phyloP scores from a whole-genome alignment of 2,797 vertebrate species.

The Hyperoplus immaculatus region DNA sequence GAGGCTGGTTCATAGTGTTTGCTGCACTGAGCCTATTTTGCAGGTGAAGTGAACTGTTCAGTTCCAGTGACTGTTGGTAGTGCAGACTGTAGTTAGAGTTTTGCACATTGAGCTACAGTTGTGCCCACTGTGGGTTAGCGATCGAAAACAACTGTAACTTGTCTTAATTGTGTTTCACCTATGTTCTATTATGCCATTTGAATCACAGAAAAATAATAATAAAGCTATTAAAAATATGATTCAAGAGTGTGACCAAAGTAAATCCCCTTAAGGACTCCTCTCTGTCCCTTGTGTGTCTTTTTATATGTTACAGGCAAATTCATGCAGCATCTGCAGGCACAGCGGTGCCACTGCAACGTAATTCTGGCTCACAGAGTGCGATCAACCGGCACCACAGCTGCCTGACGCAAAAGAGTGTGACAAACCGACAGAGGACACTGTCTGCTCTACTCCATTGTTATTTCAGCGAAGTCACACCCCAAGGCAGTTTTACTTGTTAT shows the following conservation, averaged over 20 bases:
- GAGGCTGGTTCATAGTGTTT: no score
- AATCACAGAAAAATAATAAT: not conserved
- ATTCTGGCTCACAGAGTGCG: constrained; percentile 54
- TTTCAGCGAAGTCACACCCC: constrained; percentile 27
- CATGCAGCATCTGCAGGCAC: constrained; percentile 53
- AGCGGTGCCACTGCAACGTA: constrained; percentile 52
- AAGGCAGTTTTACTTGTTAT: constrained; percentile 3
- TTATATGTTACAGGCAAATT: constrained; percentile 79
- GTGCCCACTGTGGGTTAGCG: no score
- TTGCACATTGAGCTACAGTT: no score
- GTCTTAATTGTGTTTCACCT: no score
- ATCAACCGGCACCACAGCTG: constrained; percentile 80
- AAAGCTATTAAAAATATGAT: not conserved
- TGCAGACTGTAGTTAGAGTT: no score
- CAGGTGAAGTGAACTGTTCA: no score
- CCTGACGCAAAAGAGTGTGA: constrained; percentile 61
- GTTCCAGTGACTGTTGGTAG: no score
- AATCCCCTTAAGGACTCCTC: constrained; percentile 58
- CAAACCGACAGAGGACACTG: constrained; percentile 40
- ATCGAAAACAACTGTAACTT: no score
- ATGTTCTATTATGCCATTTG: no score
- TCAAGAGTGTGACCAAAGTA: not conserved
- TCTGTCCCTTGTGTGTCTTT: constrained; percentile 67
- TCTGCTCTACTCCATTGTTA: constrained; percentile 39
- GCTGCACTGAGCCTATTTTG: no score